Percentiles rank a stretch among this genome's conserved stretches.
These are phyloP conservation scores for Podilymbus podiceps DNA, from an alignment of 2,113 vertebrate species.

Conservation along the genomic window DNA sequence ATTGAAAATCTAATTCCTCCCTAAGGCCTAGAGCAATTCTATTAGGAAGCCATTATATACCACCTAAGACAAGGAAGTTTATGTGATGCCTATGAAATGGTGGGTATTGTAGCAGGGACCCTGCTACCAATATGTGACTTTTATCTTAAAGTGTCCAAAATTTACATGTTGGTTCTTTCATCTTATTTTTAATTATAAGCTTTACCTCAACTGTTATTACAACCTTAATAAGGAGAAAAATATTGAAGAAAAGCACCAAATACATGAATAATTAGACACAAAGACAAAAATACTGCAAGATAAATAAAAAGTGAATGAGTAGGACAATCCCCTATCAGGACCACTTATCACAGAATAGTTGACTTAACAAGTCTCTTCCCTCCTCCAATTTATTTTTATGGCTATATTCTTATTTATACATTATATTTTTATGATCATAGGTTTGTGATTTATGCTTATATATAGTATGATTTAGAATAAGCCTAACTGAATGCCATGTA, in stretches of 20 bases:
- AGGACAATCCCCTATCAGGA: background rate
- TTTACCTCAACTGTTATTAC: background rate
- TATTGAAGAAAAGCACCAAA: background rate
- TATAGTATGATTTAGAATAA: background rate
- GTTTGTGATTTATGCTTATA: background rate
- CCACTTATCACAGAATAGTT: background rate
- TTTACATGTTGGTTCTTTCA: background rate
- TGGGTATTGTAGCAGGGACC: background rate
- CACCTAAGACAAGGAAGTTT: background rate
- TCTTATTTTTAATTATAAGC: background rate
- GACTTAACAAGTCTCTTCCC: background rate
- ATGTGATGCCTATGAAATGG: background rate
- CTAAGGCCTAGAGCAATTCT: background rate
- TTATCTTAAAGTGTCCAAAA: background rate
- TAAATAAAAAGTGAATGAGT: background rate
- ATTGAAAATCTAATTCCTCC: conserved; percentile 5
- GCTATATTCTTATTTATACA: background rate
- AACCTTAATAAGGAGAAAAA: background rate
- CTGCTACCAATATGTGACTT: background rate
- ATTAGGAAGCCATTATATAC: background rate
- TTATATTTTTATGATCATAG: background rate
- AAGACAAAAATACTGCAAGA: background rate
- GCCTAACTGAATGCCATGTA: background rate
- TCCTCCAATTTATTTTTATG: background rate
- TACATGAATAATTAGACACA: background rate